Evolutionary conservation across 2,113 vertebrate genomes (phyloP).

Genomic region (Tyrannus savana): DNA sequence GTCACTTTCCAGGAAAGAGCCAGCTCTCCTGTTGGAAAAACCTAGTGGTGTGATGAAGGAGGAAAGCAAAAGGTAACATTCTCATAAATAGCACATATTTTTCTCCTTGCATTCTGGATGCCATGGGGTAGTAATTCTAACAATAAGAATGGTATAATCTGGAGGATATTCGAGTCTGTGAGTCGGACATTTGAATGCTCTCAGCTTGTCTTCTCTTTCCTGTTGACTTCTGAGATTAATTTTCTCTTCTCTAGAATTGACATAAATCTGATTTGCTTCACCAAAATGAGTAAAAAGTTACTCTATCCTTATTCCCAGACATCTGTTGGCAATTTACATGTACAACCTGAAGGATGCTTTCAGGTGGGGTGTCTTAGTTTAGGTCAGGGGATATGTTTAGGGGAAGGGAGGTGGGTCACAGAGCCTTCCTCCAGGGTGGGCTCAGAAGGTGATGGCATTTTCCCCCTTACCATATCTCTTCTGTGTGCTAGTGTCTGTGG

Average conservation of each 20-base stretch:
- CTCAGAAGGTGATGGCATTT: background rate
- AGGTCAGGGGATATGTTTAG: background rate
- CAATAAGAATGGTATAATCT: background rate
- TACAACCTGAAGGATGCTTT: background rate
- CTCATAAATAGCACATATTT: background rate
- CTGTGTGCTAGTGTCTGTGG: background rate
- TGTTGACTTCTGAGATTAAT: background rate
- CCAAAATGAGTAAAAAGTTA: background rate
- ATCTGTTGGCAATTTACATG: background rate
- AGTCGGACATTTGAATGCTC: background rate
- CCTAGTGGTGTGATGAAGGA: background rate
- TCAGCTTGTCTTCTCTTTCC: background rate
- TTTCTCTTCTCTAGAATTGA: background rate
- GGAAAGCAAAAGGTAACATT: background rate
- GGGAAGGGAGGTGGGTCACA: background rate
- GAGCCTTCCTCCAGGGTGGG: background rate
- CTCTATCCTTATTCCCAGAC: background rate
- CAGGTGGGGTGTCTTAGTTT: background rate
- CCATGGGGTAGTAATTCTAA: background rate
- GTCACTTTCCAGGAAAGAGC: constrained; percentile 21
- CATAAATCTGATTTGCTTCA: background rate
- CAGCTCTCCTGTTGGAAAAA: background rate
- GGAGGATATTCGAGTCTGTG: background rate
- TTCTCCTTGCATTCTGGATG: background rate
- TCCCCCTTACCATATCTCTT: background rate